Evolutionary conservation across 2,797 vertebrate genomes (phyloP), one percentile per base, ranked within the genome.

Genomic region (Hippoglossus hippoglossus): DNA sequence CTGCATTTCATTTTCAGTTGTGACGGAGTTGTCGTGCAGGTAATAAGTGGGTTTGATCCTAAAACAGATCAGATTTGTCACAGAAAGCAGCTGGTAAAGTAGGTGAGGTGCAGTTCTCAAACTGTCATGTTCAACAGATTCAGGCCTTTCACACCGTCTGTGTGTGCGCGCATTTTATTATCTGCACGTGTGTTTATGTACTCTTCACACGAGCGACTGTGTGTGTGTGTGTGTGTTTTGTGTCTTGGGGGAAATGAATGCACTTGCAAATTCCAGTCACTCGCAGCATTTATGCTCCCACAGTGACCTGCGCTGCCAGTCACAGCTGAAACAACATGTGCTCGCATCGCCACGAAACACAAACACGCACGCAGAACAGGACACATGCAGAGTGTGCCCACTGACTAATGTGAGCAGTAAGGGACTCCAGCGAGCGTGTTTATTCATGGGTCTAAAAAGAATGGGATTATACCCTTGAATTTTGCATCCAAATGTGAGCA

Each of bases 1-100:
- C 85, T 31, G 77, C 80, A 88, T 88, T 88, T 87, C 75, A 87
- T 87, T 90, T 69, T 73, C 80, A 2, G 62, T 53, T 61, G 66
- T 50, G 75, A 84, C 70, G n/a, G 63, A 83, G 63, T 71, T 81
- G 77, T 79, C 21, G 16, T 22, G 60, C 77, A 76, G 72, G 79
- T 87, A 83, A 88, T 84, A 46, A 75, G 63, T 65, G 34, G 31
- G 56, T 77, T 82, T 57, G 64, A 75, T 58, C 36, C 46, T 57
- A 58, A 87, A 85, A 87, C 68, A 53, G 51, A 87, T 80, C 69
- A 2, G 31, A 66, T 85, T 76, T 78, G 66, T 80, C 74, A 73
- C 55, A 54, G 61, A 77, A 84, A 83, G 36, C 59, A 82, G 68
- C 76, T 68, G 41, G 26, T 83, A 55, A 36, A 77, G 77, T 61